Evolutionary conservation across 2,888 invertebrate genomes (phyloP).

Genomic region (Andrena dorsata): DNA sequence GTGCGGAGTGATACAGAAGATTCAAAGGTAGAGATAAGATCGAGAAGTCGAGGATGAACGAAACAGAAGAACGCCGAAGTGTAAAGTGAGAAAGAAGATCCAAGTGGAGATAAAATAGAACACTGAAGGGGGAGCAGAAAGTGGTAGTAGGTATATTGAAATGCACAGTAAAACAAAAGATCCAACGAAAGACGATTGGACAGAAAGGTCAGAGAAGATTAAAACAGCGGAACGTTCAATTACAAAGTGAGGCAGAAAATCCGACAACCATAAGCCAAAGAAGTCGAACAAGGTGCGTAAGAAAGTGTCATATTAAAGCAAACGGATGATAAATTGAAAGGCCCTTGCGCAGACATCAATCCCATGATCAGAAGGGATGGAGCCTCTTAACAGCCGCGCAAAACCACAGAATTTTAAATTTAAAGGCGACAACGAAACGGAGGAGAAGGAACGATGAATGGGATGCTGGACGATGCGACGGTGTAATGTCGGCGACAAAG

Average conservation of each 20-base stretch:
- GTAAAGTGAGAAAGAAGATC: slow-evolving; percentile 11
- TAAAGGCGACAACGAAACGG: not conserved
- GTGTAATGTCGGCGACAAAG: not conserved
- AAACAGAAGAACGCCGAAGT: not conserved
- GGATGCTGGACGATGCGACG: not conserved
- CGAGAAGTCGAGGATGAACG: slow-evolving; percentile 25
- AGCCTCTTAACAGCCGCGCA: not conserved
- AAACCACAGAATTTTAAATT: slow-evolving; percentile 6
- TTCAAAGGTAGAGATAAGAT: not conserved
- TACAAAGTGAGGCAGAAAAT: not conserved
- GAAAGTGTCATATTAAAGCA: not conserved
- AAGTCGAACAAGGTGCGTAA: not conserved
- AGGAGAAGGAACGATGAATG: slow-evolving; percentile 16
- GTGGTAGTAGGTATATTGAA: slow-evolving; percentile 13
- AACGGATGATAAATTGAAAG: not conserved
- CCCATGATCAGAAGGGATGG: not conserved
- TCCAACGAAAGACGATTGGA: not conserved
- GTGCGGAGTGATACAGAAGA: not conserved
- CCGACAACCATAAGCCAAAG: not conserved
- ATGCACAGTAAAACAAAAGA: slow-evolving; percentile 18
- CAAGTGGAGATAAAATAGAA: slow-evolving; percentile 12
- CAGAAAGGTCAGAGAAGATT: not conserved
- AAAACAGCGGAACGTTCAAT: not conserved
- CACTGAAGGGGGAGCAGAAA: not conserved
- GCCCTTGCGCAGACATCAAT: not conserved